phyloP scores from a whole-genome alignment of 2,888 invertebrate genomes.

The Phengaris arion region DNA sequence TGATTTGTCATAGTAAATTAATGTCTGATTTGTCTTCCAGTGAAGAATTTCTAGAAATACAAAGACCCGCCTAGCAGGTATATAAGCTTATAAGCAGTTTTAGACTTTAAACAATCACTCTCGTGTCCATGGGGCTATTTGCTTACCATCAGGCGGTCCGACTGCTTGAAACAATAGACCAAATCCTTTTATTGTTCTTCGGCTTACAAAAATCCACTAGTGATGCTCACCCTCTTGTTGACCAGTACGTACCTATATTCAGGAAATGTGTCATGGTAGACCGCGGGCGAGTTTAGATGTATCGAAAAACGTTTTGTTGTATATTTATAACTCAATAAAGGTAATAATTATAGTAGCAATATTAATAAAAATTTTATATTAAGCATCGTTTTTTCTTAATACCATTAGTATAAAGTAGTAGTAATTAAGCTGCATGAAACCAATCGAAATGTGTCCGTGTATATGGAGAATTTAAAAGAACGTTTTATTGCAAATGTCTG shows the following conservation, averaged over 20 bases:
- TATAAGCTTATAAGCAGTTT: too few relatives aligned
- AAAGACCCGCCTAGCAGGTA: too few relatives aligned
- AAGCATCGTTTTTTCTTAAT: constrained; percentile 19
- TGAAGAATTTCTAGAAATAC: too few relatives aligned
- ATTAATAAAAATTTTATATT: constrained; percentile 32
- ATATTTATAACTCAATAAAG: constrained; percentile 30
- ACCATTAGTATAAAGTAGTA: neutral
- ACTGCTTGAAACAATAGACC: neutral
- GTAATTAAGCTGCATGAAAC: too few relatives aligned
- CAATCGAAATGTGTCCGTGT: too few relatives aligned
- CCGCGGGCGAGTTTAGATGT: constrained; percentile 1
- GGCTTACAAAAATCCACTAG: neutral
- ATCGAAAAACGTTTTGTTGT: constrained; percentile 27
- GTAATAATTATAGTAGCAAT: constrained; percentile 31
- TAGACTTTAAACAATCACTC: too few relatives aligned
- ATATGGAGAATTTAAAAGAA: neutral
- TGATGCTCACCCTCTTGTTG: neutral
- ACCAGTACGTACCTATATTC: neutral
- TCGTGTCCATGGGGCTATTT: neutral
- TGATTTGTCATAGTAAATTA: too few relatives aligned
- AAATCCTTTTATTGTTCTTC: neutral
- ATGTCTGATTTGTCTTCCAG: too few relatives aligned
- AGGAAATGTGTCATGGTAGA: neutral
- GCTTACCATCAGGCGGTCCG: neutral
- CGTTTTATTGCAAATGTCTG: neutral